These are phyloP conservation scores for Hyphantria cunea DNA, from an alignment of 1,140 invertebrate genomes.

Conservation along the genomic window DNA sequence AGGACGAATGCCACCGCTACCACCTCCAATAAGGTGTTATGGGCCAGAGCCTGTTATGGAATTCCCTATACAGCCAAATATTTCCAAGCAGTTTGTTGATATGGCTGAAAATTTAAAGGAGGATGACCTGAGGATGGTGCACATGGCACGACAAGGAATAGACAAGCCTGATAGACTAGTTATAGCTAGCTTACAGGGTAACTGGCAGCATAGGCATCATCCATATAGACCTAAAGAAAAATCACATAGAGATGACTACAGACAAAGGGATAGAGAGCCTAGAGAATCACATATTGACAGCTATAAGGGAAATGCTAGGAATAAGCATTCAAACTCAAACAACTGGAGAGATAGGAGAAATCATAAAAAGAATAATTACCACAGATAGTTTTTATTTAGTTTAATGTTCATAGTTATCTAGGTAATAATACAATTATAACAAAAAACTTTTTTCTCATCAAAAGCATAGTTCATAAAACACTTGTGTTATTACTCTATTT, in stretches of 20 bases:
- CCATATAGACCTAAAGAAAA: conserved; percentile 62
- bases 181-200: conserved; percentile 74
- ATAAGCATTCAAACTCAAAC: conserved; percentile 32
- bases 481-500: too few relatives aligned
- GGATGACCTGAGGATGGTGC: conserved; percentile 38
- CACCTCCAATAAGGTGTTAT: conserved; percentile 59
- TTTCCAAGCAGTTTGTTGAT: conserved; percentile 58
- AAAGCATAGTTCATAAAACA: too few relatives aligned
- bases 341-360: conserved; percentile 53
- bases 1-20: conserved; percentile 45
- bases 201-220: conserved; percentile 73
- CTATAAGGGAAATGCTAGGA: conserved; percentile 42
- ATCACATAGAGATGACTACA: conserved; percentile 49
- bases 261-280: conserved; percentile 26
- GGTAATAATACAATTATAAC: too few relatives aligned
- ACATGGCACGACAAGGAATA: conserved; percentile 35
- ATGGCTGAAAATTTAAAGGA: conserved; percentile 64
- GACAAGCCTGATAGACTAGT: conserved; percentile 58
- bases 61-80: conserved; percentile 44
- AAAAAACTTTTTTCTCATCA: too few relatives aligned
- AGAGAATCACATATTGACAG: conserved; percentile 33
- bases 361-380: conserved; percentile 38
- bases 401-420: too few relatives aligned
- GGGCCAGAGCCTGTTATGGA: conserved; percentile 59
- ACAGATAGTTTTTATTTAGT: too few relatives aligned